phyloP scores from a whole-genome alignment of 2,113 vertebrate genomes.

The Jacana jacana region DNA sequence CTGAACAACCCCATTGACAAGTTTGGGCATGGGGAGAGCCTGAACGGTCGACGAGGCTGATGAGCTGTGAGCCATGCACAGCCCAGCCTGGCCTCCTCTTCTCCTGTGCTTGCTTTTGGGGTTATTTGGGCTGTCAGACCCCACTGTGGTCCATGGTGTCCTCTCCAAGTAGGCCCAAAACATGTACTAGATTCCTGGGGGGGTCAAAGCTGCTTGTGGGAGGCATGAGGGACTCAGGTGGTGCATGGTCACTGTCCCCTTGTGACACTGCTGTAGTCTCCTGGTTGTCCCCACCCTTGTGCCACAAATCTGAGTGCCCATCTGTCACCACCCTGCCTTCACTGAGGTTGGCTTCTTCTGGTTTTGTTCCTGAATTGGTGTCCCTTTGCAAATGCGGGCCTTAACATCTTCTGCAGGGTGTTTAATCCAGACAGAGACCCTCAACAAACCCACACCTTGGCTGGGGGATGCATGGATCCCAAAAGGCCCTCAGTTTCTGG shows the following conservation, averaged over 20 bases:
- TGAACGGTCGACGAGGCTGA: background rate
- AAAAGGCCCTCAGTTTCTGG: accelerated
- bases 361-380: accelerated
- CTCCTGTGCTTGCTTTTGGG: accelerated
- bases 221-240: accelerated
- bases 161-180: background rate
- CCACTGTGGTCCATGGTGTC: accelerated
- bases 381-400: too few species aligned
- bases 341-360: accelerated
- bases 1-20: slow-evolving; percentile 39
- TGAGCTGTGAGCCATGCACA: accelerated
- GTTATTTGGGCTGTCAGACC: background rate
- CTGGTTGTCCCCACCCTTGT: accelerated
- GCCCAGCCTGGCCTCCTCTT: too few species aligned
- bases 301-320: accelerated
- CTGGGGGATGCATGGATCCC: background rate
- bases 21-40: slow-evolving; percentile 6
- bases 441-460: accelerated
- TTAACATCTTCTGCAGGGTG: background rate
- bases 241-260: accelerated
- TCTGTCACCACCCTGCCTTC: too few species aligned
- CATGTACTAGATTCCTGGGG: accelerated
- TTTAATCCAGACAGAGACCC: background rate
- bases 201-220: accelerated
- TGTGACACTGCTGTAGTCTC: accelerated